Evolutionary conservation across 2,888 invertebrate species (phyloP), one percentile per base, ranked within the genome.

Genomic region (Pyrrhosoma nymphula): DNA sequence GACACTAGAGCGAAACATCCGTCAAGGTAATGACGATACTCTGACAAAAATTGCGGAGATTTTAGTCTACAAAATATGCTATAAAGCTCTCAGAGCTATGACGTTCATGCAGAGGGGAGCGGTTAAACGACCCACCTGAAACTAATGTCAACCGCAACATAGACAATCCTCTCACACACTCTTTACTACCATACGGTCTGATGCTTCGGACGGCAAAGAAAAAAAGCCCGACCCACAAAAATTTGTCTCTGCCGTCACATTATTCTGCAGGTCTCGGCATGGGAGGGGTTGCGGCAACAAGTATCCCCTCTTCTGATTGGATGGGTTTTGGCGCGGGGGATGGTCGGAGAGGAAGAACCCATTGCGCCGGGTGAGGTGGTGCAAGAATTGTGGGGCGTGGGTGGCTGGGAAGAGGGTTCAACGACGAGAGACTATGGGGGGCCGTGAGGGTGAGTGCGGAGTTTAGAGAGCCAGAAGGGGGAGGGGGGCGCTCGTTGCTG

Each of bases 161-260:
- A 69, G 69, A 69, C 6, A 69, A 69, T 69, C 8, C 26, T 69
- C n/a, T 69, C 69, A 47, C 69, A 12, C 12, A 69, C 10, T 26
- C 69, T 26, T 26, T 0, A 4, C 26, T 26, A 69, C 47, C 8
- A 47, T 8, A 26, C 26, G n/a, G 69, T 69, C 69, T 69, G 69
- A 69, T 69, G 69, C 8, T 69, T 69, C n/a, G 69, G 69, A 69
- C n/a, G 69, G 26, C 20, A n/a, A 35, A 26, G 69, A 1, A 69
- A 69, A 69, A 69, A 35, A 82, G 39, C 23, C 93, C 47, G 47
- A 69, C 20, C 93, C 69, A 69, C 26, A n/a, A 93, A 69, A 55
- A 93, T 93, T 93, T 93, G 69, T 93, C 93, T 75, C 69, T 14
- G 26, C 35, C 69, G 93, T 93, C 69, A 82, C 35, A 82, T 82